Evolutionary conservation across 2,113 vertebrate species (phyloP).

Genomic region (Athene noctua): DNA sequence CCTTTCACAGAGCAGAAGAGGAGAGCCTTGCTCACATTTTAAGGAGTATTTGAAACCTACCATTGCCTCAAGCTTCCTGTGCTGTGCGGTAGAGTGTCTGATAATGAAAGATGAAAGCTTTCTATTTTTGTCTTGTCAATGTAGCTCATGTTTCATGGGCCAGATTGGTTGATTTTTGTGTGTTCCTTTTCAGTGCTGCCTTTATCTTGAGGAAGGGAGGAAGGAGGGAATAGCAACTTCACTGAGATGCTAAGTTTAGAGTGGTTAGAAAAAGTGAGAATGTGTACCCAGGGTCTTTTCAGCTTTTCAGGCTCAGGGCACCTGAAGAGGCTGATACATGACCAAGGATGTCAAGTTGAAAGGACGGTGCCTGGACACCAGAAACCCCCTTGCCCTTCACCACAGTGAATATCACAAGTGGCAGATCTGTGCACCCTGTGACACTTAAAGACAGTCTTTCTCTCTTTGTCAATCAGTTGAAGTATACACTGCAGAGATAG

Average conservation of each 20-base stretch:
- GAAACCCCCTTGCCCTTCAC: not conserved
- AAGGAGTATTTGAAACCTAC: constrained; percentile 26
- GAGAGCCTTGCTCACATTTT: not conserved
- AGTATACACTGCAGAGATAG: not conserved
- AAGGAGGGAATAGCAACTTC: not conserved
- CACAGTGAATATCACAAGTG: not conserved
- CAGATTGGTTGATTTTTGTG: constrained; percentile 31
- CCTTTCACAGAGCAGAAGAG: not conserved
- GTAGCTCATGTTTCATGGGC: constrained; percentile 29
- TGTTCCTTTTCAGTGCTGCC: not conserved
- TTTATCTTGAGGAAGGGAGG: not conserved
- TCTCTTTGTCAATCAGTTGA: not conserved
- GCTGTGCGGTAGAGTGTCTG: not conserved
- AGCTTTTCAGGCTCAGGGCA: not conserved
- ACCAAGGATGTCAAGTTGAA: not conserved
- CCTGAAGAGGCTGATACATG: not conserved
- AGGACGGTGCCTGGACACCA: not conserved
- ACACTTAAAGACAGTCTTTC: not conserved
- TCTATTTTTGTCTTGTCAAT: constrained; percentile 51
- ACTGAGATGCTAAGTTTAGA: not conserved
- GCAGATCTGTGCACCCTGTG: not conserved
- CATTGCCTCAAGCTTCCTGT: constrained; percentile 42
- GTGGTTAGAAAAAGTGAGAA: not conserved
- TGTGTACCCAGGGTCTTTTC: not conserved
- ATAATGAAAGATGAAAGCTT: constrained; percentile 61